Base-by-base conservation (phyloP, 2,888 invertebrate genomes). In the Phorcus lineatus region DNA sequence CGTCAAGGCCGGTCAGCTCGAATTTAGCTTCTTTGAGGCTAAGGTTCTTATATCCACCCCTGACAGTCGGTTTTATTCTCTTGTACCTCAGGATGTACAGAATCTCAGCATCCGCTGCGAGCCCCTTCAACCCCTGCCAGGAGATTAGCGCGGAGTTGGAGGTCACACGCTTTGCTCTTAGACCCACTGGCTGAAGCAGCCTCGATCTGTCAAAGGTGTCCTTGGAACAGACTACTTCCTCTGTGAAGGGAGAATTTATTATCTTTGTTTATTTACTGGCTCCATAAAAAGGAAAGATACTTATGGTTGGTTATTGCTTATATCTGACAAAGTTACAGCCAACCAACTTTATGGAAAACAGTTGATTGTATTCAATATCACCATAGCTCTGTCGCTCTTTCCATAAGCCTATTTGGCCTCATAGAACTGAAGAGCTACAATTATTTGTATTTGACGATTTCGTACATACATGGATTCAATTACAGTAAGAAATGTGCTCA, bases 1-100 rank as follows among this genome's bases (percentile, higher is more conserved):
- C 78, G 1, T 62, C 28, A 1, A 83, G 79, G 11, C 52, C 74
- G 9, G 77, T 77, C 55, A 83, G 57, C 77, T 36, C 40, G 0
- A 40, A 36, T 19, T 31, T 31, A 0, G 31, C 40, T 13, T 70
- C 70, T 3, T 70, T 22, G 16, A 40, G 16, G 19, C 40, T n/a
- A 17, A n/a, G 31, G 19, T 70, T 70, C 70, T 62, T 62, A 62
- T 28, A 62, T 13, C 36, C 1, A 16, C 19, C 16, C 2, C 19
- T 19, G 16, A 40, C 31, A 7, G 70, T 16, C 7, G 70, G 70
- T 9, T 70, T 70, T 1, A 70, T 36, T 19, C 70, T 36, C 70
- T 70, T 70, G 36, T n/a, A 40, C 19, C 70, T 31, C 6, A 36
- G 31, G 0, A 70, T 70, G 40, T 70, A 70, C 19, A 11, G 17